Base-by-base conservation (phyloP, 2,797 vertebrate species). In the Prionace glauca region DNA sequence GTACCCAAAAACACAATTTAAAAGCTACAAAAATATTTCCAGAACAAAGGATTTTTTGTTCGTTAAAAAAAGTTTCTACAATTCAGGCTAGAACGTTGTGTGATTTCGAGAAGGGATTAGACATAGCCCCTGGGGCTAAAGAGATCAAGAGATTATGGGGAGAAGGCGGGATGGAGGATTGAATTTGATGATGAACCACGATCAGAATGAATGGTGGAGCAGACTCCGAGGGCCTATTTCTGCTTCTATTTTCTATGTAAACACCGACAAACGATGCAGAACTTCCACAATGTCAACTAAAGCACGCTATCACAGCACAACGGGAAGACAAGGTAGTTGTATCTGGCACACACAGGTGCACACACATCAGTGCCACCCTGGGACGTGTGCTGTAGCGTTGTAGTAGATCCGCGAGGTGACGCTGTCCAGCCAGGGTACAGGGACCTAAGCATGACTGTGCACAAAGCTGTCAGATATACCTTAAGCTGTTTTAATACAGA, bases 351-450 rank as follows among this genome's bases (percentile, higher is more conserved):
- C 24, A 20, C 60, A 69, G 62, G n/a, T 92, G 29, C 72, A 14
- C 45, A 32, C 20, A 14, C 32, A 45, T 45, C 18, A 36, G 0
- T 24, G 16, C 36, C 9, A 29, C 67, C 20, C 36, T 22, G 62
- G 67, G 71, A 20, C 16, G 12, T 60, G 32, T n/a, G 41, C 29
- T 95, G 93, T 20, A 95, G 71, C 7, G 45, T n/a, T 77, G 45
- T 9, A 12, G 26, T 9, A 56, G 26, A 56, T 50, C 69, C 93
- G 71, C 93, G 26, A 50, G 60, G 50, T 95, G 93, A 74, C 93
- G 93, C 93, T 95, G 93, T 95, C 69, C 45, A 77, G 93, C 69
- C 71, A 77, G 93, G 93, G 14, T 60, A 56, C 36, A 74, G 93
- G n/a, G 71, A 56, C 12, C 45, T 50, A 74, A 56, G 9, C 93